Evolutionary conservation across 2,113 vertebrate genomes (phyloP).

Genomic region (Sinocyclocheilus maitianheensis): DNA sequence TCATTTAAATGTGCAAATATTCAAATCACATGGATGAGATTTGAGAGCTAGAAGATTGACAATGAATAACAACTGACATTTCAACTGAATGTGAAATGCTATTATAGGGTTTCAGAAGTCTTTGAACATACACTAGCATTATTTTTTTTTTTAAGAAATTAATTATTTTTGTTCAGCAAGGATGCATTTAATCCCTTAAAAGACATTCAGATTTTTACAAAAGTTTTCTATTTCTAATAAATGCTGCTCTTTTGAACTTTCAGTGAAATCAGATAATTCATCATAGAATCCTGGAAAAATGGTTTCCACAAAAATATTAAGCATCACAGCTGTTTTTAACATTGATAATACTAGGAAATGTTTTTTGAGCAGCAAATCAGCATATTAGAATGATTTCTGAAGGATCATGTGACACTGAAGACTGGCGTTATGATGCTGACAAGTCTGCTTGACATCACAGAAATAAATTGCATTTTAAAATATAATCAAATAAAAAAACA

Average conservation of each 20-base stretch:
- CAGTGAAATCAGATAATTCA: not conserved
- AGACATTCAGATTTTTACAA: no score
- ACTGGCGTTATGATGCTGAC: not conserved
- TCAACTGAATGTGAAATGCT: no score
- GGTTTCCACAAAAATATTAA: not conserved
- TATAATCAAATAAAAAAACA: no score
- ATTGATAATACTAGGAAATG: not conserved
- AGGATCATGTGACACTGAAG: not conserved
- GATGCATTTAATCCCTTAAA: no score
- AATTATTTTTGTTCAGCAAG: no score
- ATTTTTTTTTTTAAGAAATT: no score
- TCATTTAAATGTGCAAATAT: not conserved
- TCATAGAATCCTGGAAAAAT: not conserved
- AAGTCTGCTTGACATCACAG: not conserved
- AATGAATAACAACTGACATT: not conserved
- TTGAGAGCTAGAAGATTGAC: not conserved
- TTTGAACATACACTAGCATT: not conserved
- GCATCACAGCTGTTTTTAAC: not conserved
- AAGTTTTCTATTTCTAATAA: no score
- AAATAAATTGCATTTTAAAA: no score
- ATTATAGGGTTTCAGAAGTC: no score
- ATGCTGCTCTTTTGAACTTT: not conserved
- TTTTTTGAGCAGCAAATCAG: not conserved
- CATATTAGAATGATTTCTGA: not conserved
- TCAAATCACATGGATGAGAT: not conserved